A percentile compares a stretch with the other conserved stretches of the same genome.
These are phyloP conservation scores for Girardinichthys multiradiatus DNA, from an alignment of 2,113 vertebrate species.

Conservation along the genomic window DNA sequence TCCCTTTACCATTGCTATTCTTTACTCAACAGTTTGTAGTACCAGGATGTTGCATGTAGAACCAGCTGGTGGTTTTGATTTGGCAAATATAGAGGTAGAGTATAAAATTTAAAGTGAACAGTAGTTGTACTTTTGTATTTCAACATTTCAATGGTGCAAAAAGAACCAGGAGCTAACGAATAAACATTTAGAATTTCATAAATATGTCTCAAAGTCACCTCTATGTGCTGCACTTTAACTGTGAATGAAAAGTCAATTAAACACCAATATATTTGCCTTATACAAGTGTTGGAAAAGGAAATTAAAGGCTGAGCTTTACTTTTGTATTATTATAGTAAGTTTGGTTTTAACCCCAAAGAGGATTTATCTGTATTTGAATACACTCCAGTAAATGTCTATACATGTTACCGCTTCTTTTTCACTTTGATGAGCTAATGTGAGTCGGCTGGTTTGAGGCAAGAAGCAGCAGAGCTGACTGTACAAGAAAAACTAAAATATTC, in stretches of 20 bases:
- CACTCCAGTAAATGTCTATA: not conserved
- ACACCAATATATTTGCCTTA: not conserved
- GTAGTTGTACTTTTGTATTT: not conserved
- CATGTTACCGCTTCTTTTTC: not conserved
- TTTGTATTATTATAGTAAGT: not conserved
- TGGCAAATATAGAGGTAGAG: not conserved
- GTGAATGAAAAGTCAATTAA: not conserved
- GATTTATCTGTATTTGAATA: not conserved
- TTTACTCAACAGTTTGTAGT: not conserved
- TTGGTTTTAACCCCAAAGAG: not conserved
- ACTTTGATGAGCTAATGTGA: not conserved
- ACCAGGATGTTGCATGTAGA: not conserved
- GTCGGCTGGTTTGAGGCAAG: not conserved
- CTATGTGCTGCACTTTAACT: not conserved
- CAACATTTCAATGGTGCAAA: not conserved
- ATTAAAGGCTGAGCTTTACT: not conserved
- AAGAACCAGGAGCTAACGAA: not conserved
- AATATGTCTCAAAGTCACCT: not conserved
- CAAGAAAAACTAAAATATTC: too few relatives aligned
- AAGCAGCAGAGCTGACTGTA: too few relatives aligned
- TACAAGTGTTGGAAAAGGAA: not conserved
- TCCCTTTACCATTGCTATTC: too few relatives aligned
- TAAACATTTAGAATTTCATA: not conserved
- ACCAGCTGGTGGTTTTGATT: conserved; percentile 1
- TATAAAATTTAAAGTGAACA: not conserved